Conservation (phyloP, 2,888 invertebrate genomes). For the Metopia argyrocephala region DNA sequence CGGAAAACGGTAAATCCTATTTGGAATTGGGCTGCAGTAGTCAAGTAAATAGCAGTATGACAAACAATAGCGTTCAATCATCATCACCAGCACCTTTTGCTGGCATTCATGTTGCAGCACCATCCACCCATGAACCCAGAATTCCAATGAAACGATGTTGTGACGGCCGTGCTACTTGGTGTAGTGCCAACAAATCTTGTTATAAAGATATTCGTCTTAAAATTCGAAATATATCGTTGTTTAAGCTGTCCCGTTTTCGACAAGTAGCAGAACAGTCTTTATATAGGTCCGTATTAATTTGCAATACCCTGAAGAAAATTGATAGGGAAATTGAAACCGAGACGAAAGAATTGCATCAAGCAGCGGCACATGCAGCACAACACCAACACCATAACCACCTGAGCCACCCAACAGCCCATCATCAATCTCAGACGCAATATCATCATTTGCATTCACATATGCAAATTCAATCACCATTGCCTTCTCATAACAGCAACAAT, state of each 20-base stretch:
- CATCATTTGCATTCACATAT: conserved; percentile 67
- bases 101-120: conserved; percentile 50
- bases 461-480: conserved; percentile 61
- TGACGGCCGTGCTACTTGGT: conserved; percentile 87
- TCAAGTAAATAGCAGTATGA: conserved; percentile 74
- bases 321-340: conserved; percentile 92
- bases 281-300: conserved; percentile 93
- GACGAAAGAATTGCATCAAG: conserved; percentile 79
- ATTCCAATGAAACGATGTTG: conserved; percentile 80
- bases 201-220: conserved; percentile 92
- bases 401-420: conserved; percentile 67
- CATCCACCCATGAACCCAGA: conserved; percentile 71
- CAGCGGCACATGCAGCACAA: conserved; percentile 75
- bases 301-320: conserved; percentile 92
- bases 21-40: conserved; percentile 88
- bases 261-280: conserved; percentile 94
- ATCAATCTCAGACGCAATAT: conserved; percentile 70
- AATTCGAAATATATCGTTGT: conserved; percentile 94
- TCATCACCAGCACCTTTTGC: conserved; percentile 62
- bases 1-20: conserved; percentile 94
- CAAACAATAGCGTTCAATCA: conserved; percentile 54
- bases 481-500: conserved; percentile 53
- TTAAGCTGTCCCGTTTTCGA: conserved; percentile 91
- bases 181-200: conserved; percentile 87
- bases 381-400: conserved; percentile 73